These are phyloP conservation scores for Meriones unguiculatus DNA, from an alignment of 2,113 vertebrate species.

Conservation along the genomic window DNA sequence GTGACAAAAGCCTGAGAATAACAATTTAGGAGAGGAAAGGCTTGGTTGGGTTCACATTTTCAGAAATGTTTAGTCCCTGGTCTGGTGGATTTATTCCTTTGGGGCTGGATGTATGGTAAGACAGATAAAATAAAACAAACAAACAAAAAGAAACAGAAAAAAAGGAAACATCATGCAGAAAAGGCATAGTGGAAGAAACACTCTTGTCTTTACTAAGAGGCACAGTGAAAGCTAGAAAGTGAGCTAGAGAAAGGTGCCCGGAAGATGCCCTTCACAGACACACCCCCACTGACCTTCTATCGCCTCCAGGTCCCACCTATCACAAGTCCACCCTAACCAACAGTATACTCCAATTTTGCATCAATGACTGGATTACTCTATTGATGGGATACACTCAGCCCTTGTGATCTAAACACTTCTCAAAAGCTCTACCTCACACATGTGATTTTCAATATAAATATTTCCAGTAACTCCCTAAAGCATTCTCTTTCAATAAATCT, in stretches of 20 bases:
- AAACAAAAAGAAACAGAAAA: background rate
- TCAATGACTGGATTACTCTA: background rate
- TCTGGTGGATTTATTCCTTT: background rate
- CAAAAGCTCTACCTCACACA: background rate
- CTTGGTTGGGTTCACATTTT: background rate
- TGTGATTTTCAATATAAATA: background rate
- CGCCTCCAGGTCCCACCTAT: too few relatives aligned
- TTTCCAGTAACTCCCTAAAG: background rate
- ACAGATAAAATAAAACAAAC: background rate
- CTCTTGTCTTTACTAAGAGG: background rate
- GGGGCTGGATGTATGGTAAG: background rate
- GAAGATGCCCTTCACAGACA: background rate
- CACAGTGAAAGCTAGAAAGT: background rate
- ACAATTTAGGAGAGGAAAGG: background rate
- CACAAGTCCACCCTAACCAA: background rate
- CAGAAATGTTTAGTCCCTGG: background rate
- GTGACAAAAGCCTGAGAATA: background rate
- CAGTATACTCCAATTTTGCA: background rate
- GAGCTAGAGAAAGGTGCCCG: background rate
- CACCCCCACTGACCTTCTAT: fast-evolving
- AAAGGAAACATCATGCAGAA: background rate
- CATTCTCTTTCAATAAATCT: background rate
- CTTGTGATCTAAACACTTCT: background rate
- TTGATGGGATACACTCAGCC: background rate
- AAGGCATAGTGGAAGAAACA: background rate